Conservation (phyloP, 2,888 invertebrate genomes). For the Oligia fasciuncula region DNA sequence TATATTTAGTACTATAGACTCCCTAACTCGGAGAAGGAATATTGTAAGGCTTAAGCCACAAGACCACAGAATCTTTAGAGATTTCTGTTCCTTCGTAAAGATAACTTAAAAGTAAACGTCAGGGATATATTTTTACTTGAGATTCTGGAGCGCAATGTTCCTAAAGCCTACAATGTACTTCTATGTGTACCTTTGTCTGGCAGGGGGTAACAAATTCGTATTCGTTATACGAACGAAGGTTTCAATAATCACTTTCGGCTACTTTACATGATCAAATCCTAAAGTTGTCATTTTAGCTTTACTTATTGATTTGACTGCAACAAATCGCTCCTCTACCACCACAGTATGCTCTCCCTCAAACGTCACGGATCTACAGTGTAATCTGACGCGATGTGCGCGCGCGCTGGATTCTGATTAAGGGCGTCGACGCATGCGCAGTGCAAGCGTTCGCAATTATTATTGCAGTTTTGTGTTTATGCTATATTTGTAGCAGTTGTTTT, state of each 20-base stretch:
- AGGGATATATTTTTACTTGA: background rate
- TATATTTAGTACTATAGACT: background rate
- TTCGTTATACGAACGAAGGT: background rate
- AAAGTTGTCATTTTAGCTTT: background rate
- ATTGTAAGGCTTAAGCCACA: background rate
- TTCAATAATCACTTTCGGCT: background rate
- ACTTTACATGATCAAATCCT: background rate
- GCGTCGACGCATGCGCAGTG: constrained; percentile 73
- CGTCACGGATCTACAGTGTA: constrained; percentile 71
- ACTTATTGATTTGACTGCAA: background rate
- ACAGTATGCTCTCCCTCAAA: constrained; percentile 46
- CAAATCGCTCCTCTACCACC: constrained; percentile 8
- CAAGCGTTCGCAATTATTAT: constrained; percentile 56
- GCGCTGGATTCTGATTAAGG: constrained; percentile 77
- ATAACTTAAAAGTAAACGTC: background rate
- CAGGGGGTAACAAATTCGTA: background rate
- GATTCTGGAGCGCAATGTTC: background rate
- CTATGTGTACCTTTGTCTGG: background rate
- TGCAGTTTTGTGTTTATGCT: constrained; percentile 52
- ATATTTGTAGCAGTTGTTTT: constrained; percentile 39
- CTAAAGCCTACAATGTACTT: background rate
- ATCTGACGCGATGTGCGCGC: constrained; percentile 75
- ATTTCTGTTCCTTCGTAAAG: background rate
- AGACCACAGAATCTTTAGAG: background rate
- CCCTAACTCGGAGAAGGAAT: background rate